A percentile compares a stretch with the other conserved stretches of the same genome.
Conservation (phyloP, 2,113 vertebrate genomes). For the Carassius carassius region DNA sequence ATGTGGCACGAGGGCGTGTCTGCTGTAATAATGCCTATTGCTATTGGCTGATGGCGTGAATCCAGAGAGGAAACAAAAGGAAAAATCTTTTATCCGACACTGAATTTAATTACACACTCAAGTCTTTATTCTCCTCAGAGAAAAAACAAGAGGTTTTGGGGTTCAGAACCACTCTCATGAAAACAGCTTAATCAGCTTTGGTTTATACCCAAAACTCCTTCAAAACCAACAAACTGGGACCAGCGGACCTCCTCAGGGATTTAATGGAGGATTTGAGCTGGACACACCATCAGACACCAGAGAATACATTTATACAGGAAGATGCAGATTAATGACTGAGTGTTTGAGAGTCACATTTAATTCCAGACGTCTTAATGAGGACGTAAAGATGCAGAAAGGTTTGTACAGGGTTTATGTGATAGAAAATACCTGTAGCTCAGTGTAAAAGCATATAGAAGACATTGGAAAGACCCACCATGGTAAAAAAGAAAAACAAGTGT, state of each 20-base stretch:
- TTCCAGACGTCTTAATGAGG: neutral
- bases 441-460: neutral
- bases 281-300: neutral
- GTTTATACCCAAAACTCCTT: neutral
- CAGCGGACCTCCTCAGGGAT: neutral
- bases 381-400: neutral
- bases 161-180: neutral
- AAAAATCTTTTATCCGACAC: conserved; percentile 53
- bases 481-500: neutral
- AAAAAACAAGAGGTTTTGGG: neutral
- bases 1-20: conserved; percentile 43
- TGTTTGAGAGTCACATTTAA: neutral
- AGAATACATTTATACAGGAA: neutral
- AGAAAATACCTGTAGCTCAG: neutral
- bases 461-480: neutral
- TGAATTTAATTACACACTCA: conserved; percentile 47
- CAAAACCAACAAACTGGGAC: neutral
- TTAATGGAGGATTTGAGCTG: neutral
- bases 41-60: conserved; percentile 35
- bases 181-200: neutral
- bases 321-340: neutral
- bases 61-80: conserved; percentile 21
- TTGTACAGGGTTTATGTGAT: neutral
- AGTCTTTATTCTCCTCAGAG: neutral
- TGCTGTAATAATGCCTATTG: neutral